These are phyloP conservation scores for Platynereis dumerilii DNA, from an alignment of 2,888 invertebrate genomes.

Conservation along the genomic window DNA sequence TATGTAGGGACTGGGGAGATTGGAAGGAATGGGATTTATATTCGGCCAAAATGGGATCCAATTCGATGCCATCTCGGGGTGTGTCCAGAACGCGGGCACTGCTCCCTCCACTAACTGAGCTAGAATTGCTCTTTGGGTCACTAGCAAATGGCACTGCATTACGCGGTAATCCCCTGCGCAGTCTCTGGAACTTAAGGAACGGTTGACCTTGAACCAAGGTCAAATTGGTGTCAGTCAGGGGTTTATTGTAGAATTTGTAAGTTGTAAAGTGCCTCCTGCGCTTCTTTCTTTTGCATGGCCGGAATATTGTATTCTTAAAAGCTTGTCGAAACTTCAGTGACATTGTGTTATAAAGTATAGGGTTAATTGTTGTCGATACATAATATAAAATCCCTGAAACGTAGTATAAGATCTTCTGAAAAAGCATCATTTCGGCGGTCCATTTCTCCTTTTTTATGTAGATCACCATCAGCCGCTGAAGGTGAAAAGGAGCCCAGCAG, in stretches of 20 bases:
- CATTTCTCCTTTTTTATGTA: slow-evolving; percentile 64
- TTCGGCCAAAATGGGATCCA: slow-evolving; percentile 19
- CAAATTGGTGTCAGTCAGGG: slow-evolving; percentile 4
- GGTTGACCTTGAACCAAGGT: slow-evolving; percentile 7
- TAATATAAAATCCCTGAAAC: slow-evolving; percentile 90
- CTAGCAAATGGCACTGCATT: no score
- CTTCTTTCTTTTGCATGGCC: slow-evolving; percentile 20
- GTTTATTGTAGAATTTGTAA: slow-evolving; percentile 4
- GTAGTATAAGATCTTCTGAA: slow-evolving; percentile 79
- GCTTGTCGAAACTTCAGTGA: slow-evolving; percentile 91
- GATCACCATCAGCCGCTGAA: slow-evolving; percentile 71
- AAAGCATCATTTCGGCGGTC: slow-evolving; percentile 63
- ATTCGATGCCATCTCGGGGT: slow-evolving; percentile 21
- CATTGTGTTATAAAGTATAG: slow-evolving; percentile 92
- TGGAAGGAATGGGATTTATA: slow-evolving; percentile 16
- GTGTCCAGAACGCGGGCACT: slow-evolving; percentile 24
- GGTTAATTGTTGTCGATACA: slow-evolving; percentile 90
- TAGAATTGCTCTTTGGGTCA: slow-evolving; percentile 15
- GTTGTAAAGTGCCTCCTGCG: neutral
- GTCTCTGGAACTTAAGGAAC: neutral
- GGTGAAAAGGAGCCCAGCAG: slow-evolving; percentile 60
- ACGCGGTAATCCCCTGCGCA: no score
- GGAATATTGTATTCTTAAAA: slow-evolving; percentile 73
- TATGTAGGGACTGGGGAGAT: neutral
- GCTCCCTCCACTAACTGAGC: slow-evolving; percentile 28